Evolutionary conservation across 35 echinoderm and acorn worm species (phyloP).

Genomic region (Ophioderma brevispina): DNA sequence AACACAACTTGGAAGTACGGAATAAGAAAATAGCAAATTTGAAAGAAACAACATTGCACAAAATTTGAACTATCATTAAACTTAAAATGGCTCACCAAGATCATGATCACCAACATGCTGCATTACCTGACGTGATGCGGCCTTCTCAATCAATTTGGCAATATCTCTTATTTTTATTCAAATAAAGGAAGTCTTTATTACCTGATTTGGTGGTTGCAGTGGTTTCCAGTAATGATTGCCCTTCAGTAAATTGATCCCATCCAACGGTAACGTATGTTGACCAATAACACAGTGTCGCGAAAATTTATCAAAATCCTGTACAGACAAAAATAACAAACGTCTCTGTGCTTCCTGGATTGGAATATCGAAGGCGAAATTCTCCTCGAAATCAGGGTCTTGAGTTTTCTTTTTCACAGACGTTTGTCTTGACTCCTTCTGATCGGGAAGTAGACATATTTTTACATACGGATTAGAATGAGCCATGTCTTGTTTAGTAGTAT

Average conservation of each 20-base stretch:
- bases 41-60: too few relatives aligned
- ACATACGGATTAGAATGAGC: conserved; percentile 99
- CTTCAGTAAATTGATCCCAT: conserved; percentile 84
- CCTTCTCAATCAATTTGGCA: too few relatives aligned
- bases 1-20: too few relatives aligned
- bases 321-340: conserved; percentile 76
- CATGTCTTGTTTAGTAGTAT: conserved; percentile 81
- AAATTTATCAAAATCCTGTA: conserved; percentile 99
- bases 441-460: conserved; percentile 92
- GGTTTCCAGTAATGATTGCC: conserved; percentile 97
- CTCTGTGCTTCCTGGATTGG: conserved; percentile 86
- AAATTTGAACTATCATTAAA: too few relatives aligned
- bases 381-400: conserved; percentile 94
- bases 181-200: conserved; percentile 32
- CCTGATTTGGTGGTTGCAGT: conserved; percentile 90
- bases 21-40: too few relatives aligned
- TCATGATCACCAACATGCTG: too few relatives aligned
- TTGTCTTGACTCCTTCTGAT: conserved; percentile 93
- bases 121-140: too few relatives aligned
- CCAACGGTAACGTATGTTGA: conserved; percentile 80
- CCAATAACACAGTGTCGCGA: conserved; percentile 97
- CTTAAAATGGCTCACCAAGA: too few relatives aligned
- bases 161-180: too few relatives aligned
- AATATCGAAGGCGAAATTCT: conserved; percentile 92
- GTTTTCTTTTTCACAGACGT: conserved; percentile 95